Base-by-base conservation (phyloP, 2,888 invertebrate genomes). In the Drosophila colorata region DNA sequence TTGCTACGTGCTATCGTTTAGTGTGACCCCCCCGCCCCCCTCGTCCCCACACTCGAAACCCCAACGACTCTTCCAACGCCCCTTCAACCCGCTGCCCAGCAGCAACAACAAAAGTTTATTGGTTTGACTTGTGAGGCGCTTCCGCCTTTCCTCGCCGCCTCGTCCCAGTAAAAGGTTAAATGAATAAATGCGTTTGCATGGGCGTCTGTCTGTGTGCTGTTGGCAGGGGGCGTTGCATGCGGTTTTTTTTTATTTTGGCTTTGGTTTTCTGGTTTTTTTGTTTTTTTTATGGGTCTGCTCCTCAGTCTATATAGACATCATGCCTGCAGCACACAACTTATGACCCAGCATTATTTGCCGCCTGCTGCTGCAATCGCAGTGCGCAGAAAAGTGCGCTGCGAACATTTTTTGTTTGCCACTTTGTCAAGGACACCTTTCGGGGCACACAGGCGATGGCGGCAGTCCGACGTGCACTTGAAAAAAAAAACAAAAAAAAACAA, bases 1-100 rank as follows among this genome's bases (percentile, higher is more conserved):
- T 77, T 49, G 47, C 68, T 80, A 80, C 81, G 78, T 78, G 78
- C 66, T 61, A 80, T 68, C 81, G 81, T 69, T 80, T 80, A 80
- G 74, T 59, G 52, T 58, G 63, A 72, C 58, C 61, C 31, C 8
- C 11, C 2, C 14, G 0, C 11, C 20, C 0, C 6, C 0, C 4
- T 5, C 16, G n/a, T 0, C n/a, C 1, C 4, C 2, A 8, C 5
- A 0, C 9, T 13, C 13, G 16, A 13, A 2, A 1, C 25, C 25
- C 25, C 25, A 25, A 9, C 28, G 28, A 9, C 28, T 28, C 9
- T 9, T 3, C 9, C 31, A 13, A 16, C 35, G 23, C 23, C 4
- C 11, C 14, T n/a, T 9, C 9, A 13, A 7, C 11, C 16, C 28
- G 16, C 33, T 20, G 1, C 11, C 6, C 13, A 18, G 49, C 43